Percentiles rank a stretch among this genome's conserved stretches.
Evolutionary conservation across 2,797 vertebrate genomes (phyloP).

Genomic region (Pseudocheirus occidentalis): DNA sequence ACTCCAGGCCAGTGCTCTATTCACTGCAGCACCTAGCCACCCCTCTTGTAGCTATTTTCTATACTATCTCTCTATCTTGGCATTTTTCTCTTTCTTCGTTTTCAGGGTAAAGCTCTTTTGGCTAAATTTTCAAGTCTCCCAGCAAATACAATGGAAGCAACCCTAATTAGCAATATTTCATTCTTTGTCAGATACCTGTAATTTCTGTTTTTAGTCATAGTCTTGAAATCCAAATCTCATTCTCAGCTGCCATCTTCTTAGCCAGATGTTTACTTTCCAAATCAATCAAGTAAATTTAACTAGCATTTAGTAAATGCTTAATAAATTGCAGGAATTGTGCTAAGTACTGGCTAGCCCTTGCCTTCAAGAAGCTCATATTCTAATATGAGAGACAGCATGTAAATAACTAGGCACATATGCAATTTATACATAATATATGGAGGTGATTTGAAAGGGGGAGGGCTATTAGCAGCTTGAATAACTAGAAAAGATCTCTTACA

Average conservation of each 20-base stretch:
- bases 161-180: neutral
- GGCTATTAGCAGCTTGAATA: neutral
- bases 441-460: neutral
- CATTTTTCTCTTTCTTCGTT: neutral
- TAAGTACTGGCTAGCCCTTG: neutral
- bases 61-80: neutral
- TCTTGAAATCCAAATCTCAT: neutral
- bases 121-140: neutral
- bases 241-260: neutral
- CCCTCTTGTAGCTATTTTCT: neutral
- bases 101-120: neutral
- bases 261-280: neutral
- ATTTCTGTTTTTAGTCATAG: neutral
- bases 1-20: no score
- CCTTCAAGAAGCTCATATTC: neutral
- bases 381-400: neutral
- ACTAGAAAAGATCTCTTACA: neutral
- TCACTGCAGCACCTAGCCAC: no score
- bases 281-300: neutral
- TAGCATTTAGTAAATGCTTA: neutral
- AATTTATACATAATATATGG: neutral
- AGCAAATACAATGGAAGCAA: neutral
- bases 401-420: neutral
- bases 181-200: neutral
- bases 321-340: neutral